Percentiles rank a stretch among this genome's conserved stretches.
phyloP scores from a whole-genome alignment of 30 jellyfish, hydroid and myxozoan genomes.

The Aurelia sp. region DNA sequence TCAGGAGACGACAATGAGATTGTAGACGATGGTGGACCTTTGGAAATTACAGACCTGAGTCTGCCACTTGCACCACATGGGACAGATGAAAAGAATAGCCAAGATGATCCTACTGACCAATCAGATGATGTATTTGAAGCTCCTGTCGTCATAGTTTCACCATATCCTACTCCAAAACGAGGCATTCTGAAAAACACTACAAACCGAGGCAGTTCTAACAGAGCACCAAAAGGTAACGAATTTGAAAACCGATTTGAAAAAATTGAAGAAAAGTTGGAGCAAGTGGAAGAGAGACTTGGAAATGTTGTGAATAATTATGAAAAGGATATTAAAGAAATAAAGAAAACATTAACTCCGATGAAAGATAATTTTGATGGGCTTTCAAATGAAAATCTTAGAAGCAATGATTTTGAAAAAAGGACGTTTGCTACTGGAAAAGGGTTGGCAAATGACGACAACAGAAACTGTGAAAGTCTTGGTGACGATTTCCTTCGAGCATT shows the following conservation, averaged over 20 bases:
- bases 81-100: constrained; percentile 4
- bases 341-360: constrained; percentile 14
- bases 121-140: constrained; percentile 35
- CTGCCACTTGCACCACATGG: constrained; percentile 14
- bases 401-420: neutral
- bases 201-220: neutral
- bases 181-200: constrained; percentile 52
- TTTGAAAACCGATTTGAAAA: constrained; percentile 25
- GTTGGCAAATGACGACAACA: too few relatives aligned
- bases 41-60: constrained; percentile 61
- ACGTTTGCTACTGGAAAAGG: neutral
- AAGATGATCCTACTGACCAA: neutral
- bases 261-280: constrained; percentile 24
- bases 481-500: too few relatives aligned
- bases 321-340: constrained; percentile 30
- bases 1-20: constrained; percentile 21
- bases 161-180: constrained; percentile 75
- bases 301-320: constrained; percentile 42
- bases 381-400: neutral
- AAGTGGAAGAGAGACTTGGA: constrained; percentile 39
- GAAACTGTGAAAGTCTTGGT: too few relatives aligned
- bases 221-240: neutral
- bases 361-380: neutral
- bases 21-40: constrained; percentile 71
- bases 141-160: constrained; percentile 57